phyloP scores from a whole-genome alignment of 2,888 invertebrate species.

The Exephanes ischioxanthus region DNA sequence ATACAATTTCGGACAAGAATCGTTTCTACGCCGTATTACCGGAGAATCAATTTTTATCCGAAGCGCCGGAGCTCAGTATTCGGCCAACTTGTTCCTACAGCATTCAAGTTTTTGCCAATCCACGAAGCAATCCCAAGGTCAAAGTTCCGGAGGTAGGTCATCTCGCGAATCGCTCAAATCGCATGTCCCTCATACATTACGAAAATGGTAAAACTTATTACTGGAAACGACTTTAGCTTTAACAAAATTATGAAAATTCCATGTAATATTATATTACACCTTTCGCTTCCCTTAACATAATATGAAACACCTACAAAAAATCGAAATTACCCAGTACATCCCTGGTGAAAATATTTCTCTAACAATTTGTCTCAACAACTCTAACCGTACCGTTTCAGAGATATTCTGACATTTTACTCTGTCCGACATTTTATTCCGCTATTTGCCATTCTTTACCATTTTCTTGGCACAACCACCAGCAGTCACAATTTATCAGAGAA shows the following conservation, averaged over 20 bases:
- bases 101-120: constrained; percentile 79
- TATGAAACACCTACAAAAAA: too few species aligned
- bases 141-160: constrained; percentile 63
- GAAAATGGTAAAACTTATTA: neutral
- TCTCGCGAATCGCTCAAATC: neutral
- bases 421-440: too few species aligned
- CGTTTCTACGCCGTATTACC: constrained; percentile 75
- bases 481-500: too few species aligned
- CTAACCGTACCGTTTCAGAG: too few species aligned
- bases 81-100: constrained; percentile 78
- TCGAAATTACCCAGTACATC: too few species aligned
- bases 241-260: too few species aligned
- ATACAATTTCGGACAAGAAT: constrained; percentile 71
- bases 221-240: neutral
- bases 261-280: neutral
- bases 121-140: constrained; percentile 71
- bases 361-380: too few species aligned
- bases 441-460: too few species aligned
- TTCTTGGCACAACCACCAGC: too few species aligned
- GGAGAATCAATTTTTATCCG: constrained; percentile 71
- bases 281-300: too few species aligned
- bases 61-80: constrained; percentile 77
- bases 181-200: neutral
- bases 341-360: too few species aligned
- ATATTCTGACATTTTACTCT: too few species aligned